Evolutionary conservation across 2,797 vertebrate genomes (phyloP), one percentile per base, ranked within the genome.

Genomic region (Phoeniculus purpureus): DNA sequence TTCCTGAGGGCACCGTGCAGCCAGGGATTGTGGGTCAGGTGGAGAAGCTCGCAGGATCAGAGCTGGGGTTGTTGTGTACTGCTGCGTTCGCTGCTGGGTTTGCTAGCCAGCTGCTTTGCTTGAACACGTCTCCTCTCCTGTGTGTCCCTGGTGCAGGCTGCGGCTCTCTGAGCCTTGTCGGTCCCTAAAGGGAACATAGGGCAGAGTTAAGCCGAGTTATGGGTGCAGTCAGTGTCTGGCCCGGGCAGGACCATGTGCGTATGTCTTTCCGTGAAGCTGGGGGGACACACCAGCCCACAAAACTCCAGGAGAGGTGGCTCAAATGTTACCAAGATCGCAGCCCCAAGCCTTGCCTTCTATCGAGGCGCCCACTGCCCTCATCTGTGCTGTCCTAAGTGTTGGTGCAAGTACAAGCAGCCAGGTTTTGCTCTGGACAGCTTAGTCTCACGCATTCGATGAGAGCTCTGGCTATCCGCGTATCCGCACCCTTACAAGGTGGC

Each of bases 231-330:
- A 3, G 27, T 18, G 34, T 64, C 80, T 50, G 62, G 40, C 27
- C 32, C 14, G 11, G 19, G 22, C 27, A 45, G 34, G 34, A 60
- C 12, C 29, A 55, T 0, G 1, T 5, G 15, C 0, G 0, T 7
- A 10, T 50, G 31, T 47, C 32, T 45, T 89, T 77, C 72, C 55
- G 45, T 72, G 54, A 71, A 43, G 13, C 32, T 56, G 43, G 20
- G 40, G 15, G 22, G 6, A 37, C 91, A 58, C 21, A 85, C 1
- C 32, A 88, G 13, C 15, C 52, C 15, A 61, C 18, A 79, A 17
- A 91, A 79, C 18, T 62, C 55, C 21, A 61, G 22, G 17, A 21
- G 14, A 90, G 7, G 23, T 62, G 55, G 12, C 40, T 65, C 55
- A 80, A 67, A 92, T 8, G 7, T 48, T 82, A 50, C 13, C 7